phyloP scores from a whole-genome alignment of 1,140 invertebrate species.

The Sycophila sp. region DNA sequence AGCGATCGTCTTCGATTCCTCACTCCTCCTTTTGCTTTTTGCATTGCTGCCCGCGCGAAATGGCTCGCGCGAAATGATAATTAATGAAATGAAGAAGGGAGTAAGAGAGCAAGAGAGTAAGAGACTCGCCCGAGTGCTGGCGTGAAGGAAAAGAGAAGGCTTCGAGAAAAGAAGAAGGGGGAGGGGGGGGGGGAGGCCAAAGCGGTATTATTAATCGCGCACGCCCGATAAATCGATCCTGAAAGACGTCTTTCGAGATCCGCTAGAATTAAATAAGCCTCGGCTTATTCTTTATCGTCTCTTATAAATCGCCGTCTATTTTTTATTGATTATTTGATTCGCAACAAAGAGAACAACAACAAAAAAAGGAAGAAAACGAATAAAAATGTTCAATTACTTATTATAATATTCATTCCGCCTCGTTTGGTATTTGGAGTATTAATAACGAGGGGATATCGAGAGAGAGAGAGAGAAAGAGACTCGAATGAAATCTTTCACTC shows the following conservation, averaged over 20 bases:
- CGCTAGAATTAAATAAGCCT: slow-evolving; percentile 13
- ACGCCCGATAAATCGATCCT: slow-evolving; percentile 32
- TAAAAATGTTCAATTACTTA: no score
- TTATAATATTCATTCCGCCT: no score
- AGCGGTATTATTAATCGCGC: slow-evolving; percentile 28
- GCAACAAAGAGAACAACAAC: no score
- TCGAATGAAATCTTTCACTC: slow-evolving; percentile 7
- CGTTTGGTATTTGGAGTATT: no score
- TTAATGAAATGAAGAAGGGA: slow-evolving; percentile 37
- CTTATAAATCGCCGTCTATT: no score
- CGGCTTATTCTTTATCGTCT: no score
- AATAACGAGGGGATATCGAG: background rate
- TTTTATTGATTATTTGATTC: no score
- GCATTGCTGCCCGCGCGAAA: background rate
- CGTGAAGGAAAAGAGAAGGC: slow-evolving; percentile 46
- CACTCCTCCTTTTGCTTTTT: background rate
- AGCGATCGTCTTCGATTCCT: slow-evolving; percentile 32
- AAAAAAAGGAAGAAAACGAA: background rate
- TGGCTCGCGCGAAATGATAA: slow-evolving; percentile 34
- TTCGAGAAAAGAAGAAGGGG: slow-evolving; percentile 23
- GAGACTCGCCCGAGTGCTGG: slow-evolving; percentile 5
- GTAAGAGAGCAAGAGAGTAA: no score
- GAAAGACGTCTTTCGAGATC: slow-evolving; percentile 7
- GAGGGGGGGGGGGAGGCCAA: background rate
- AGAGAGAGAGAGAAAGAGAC: background rate